These are phyloP conservation scores for Agrypnia vestita DNA, from an alignment of 1,140 invertebrate genomes.

Conservation along the genomic window DNA sequence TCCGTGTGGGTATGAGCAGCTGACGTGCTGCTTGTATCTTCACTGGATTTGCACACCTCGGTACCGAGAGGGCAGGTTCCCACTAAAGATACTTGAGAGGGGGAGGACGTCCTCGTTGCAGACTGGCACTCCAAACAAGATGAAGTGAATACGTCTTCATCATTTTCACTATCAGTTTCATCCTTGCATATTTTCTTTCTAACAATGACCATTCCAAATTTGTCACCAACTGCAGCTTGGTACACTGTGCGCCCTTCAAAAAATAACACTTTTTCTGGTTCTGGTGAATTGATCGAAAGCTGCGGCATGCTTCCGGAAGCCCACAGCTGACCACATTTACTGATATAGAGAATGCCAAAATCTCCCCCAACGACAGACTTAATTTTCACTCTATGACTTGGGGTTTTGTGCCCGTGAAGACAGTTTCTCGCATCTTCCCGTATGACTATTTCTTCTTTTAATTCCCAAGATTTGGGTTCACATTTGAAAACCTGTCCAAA, in stretches of 20 bases:
- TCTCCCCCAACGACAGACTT: slow-evolving; percentile 76
- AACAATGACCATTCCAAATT: slow-evolving; percentile 81
- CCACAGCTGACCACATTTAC: slow-evolving; percentile 82
- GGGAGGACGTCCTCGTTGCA: slow-evolving; percentile 71
- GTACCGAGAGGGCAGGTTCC: slow-evolving; percentile 71
- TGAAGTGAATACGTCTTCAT: slow-evolving; percentile 78
- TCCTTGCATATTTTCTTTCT: slow-evolving; percentile 73
- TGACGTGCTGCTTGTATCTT: slow-evolving; percentile 72
- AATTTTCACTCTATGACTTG: slow-evolving; percentile 76
- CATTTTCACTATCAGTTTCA: slow-evolving; percentile 77
- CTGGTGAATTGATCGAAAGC: slow-evolving; percentile 76
- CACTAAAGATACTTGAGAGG: slow-evolving; percentile 71
- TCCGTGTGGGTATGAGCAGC: slow-evolving; percentile 70
- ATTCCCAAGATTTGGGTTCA: slow-evolving; percentile 71
- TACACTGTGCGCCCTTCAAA: slow-evolving; percentile 80
- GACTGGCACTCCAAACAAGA: slow-evolving; percentile 78
- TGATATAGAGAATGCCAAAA: slow-evolving; percentile 77
- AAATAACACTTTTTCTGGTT: slow-evolving; percentile 79
- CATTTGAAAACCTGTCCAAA: slow-evolving; percentile 77
- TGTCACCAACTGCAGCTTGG: slow-evolving; percentile 77
- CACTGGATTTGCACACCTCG: slow-evolving; percentile 72
- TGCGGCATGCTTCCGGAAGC: slow-evolving; percentile 82
- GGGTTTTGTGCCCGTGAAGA: slow-evolving; percentile 77
- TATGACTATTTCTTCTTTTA: slow-evolving; percentile 76
- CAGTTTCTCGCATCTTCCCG: slow-evolving; percentile 78